These are phyloP conservation scores for Aselliscus stoliczkanus DNA, from an alignment of 2,797 vertebrate genomes.

Conservation along the genomic window DNA sequence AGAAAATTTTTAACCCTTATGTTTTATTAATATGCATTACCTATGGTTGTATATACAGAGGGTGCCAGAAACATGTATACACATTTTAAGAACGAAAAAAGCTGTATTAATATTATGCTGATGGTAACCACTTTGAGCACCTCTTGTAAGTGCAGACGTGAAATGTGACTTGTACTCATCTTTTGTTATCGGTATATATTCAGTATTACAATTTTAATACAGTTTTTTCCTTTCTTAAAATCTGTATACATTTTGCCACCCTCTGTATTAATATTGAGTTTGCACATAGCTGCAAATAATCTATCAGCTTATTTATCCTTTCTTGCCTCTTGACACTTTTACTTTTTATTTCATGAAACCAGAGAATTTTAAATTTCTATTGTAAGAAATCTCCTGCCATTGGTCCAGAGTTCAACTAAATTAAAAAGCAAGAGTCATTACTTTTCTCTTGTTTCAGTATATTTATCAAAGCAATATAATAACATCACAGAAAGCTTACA, in stretches of 20 bases:
- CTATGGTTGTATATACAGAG: background rate
- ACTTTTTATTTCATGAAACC: background rate
- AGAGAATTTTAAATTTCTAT: slow-evolving; percentile 5
- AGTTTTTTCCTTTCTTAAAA: too few species aligned
- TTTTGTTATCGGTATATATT: too few species aligned
- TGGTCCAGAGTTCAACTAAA: background rate
- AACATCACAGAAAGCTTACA: background rate
- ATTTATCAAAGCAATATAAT: background rate
- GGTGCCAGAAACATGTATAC: too few species aligned
- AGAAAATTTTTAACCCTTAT: background rate
- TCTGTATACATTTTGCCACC: too few species aligned
- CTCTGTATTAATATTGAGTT: background rate
- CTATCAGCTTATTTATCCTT: background rate
- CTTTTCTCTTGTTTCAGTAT: background rate
- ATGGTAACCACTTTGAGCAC: too few species aligned
- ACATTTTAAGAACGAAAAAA: too few species aligned
- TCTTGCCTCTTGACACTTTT: background rate
- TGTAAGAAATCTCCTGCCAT: background rate
- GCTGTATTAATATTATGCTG: too few species aligned
- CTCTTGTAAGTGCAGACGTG: too few species aligned
- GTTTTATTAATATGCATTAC: background rate
- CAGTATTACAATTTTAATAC: too few species aligned
- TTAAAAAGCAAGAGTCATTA: background rate
- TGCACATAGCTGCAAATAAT: background rate
- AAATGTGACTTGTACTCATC: too few species aligned